Evolutionary conservation across 64 coral and sea anemone genomes (phyloP), one percentile per base, ranked within the genome.

Genomic region (Montipora sp.): DNA sequence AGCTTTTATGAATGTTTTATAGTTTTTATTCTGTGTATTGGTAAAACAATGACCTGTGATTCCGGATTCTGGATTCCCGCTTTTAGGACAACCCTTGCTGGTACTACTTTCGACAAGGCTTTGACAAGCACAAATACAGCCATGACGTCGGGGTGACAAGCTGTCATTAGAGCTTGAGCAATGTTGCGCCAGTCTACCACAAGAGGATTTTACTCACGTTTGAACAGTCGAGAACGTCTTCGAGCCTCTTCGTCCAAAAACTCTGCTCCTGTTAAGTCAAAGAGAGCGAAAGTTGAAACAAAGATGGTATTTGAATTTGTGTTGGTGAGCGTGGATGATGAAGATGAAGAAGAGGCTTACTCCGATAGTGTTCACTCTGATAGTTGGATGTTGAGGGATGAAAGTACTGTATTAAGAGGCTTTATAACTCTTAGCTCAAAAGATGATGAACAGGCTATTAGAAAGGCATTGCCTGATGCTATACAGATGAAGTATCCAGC

Each of bases 401-500:
- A 27, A 27, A 1, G 27, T 15, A 67, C 65, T 80, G 89, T 80
- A 23, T 90, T 90, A 23, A 12, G 24, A 80, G 75, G 89, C 6
- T 48, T 90, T 81, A 59, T 90, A 67, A 81, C 77, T 20, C 89
- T 90, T 45, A 90, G 50, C 47, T 81, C 59, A 11, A 1, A 48
- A 22, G 59, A 27, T 58, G 48, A 53, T 18, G 89, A 80, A 51
- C 57, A 8, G 18, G 77, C 76, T 16, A 46, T 90, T 3, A 79
- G 89, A 80, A 47, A 47, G 44, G 76, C 55, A 7, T 68, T 90
- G 58, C n/a, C 22, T 81, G 78, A 90, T 69, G 27, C 78, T 69
- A 72, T 90, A 49, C 43, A 70, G 66, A 70, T 90, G 43, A 90
- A 90, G 23, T 46, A 82, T 90, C 89, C 89, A 66, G 18, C 89